These are phyloP conservation scores for Seriola dumerili DNA, from an alignment of 2,113 vertebrate species.

Conservation along the genomic window DNA sequence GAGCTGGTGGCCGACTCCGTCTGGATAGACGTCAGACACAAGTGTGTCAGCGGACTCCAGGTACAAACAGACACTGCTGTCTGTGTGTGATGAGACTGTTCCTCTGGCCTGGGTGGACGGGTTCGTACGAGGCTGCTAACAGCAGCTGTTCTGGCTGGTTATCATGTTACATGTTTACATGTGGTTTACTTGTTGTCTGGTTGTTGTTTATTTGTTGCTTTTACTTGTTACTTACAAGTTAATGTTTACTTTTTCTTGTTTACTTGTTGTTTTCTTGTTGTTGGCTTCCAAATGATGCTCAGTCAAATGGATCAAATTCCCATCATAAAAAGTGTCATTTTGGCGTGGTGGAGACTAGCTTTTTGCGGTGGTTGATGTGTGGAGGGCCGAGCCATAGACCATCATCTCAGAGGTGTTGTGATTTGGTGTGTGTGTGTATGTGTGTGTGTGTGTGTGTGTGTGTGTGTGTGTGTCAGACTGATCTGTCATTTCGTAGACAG, in stretches of 20 bases:
- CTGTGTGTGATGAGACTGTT: no score
- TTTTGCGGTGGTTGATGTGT: no score
- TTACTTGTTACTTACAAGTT: not conserved
- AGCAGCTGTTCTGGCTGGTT: no score
- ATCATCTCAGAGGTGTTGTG: no score
- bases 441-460: not conserved
- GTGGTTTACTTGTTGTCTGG: not conserved
- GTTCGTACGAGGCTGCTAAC: no score
- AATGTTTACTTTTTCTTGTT: not conserved
- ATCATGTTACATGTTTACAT: not conserved
- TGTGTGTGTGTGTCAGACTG: constrained; percentile 79
- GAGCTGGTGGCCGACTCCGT: constrained; percentile 94
- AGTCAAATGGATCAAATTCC: no score
- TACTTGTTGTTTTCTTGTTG: not conserved
- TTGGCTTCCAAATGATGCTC: not conserved
- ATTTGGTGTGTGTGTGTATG: constrained; percentile 23
- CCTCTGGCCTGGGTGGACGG: no score
- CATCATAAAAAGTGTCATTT: no score
- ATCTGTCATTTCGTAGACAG: constrained; percentile 56
- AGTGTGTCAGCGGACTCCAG: constrained; percentile 88
- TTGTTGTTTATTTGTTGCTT: not conserved
- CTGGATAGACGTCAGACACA: constrained; percentile 90
- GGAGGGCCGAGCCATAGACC: no score
- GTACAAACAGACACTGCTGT: constrained; percentile 70
- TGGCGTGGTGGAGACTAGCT: not conserved